Conservation (phyloP, 2,113 vertebrate species). For the Lepisosteus oculatus region DNA sequence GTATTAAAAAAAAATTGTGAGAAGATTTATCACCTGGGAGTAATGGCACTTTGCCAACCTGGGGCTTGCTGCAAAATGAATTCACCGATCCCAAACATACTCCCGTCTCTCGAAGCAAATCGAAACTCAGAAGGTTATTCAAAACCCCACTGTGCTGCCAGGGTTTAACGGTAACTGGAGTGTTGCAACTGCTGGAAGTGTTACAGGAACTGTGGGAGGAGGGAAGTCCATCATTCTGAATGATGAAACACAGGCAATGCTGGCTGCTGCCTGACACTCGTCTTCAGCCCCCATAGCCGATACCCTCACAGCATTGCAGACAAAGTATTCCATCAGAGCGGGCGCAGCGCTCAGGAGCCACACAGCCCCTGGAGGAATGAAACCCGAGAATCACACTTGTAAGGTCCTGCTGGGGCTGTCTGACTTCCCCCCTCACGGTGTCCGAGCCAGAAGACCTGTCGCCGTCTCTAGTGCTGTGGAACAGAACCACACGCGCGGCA, state of each 20-base stretch:
- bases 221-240: background rate
- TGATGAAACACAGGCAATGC: constrained; percentile 62
- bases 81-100: too few species aligned
- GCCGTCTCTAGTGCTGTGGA: constrained; percentile 1
- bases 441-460: constrained; percentile 16
- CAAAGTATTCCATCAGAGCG: too few species aligned
- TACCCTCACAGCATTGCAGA: too few species aligned
- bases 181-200: too few species aligned
- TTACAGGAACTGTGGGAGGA: background rate
- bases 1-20: too few species aligned
- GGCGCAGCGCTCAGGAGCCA: constrained; percentile 19
- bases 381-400: constrained; percentile 51
- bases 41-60: too few species aligned
- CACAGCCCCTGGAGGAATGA: constrained; percentile 48
- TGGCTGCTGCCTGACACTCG: constrained; percentile 60
- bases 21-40: too few species aligned
- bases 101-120: too few species aligned
- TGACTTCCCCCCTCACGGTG: constrained; percentile 24
- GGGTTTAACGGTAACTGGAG: too few species aligned
- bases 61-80: too few species aligned
- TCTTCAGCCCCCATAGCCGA: constrained; percentile 48
- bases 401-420: constrained; percentile 37
- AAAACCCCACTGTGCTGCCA: too few species aligned
- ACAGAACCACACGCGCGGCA: background rate
- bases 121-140: too few species aligned